phyloP scores from a whole-genome alignment of 2,113 vertebrate species.

The Cichladusa arquata region DNA sequence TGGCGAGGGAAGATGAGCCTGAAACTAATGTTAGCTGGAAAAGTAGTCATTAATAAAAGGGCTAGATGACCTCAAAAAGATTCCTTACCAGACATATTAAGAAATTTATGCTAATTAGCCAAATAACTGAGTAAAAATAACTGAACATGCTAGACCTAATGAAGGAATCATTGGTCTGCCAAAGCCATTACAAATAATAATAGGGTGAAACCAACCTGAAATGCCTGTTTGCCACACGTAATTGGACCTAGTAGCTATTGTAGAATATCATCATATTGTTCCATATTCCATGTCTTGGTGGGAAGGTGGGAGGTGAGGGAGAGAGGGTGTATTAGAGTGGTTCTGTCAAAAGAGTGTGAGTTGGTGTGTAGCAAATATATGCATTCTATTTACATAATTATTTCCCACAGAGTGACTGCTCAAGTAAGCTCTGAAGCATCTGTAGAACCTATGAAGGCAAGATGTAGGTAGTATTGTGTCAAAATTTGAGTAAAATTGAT shows the following conservation, averaged over 20 bases:
- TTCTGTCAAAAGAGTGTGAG: not conserved
- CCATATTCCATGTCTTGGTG: not conserved
- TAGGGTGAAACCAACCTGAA: not conserved
- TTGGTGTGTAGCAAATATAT: not conserved
- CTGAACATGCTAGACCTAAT: not conserved
- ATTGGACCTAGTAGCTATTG: not conserved
- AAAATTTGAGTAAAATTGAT: not conserved
- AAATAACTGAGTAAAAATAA: not conserved
- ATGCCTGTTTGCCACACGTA: not conserved
- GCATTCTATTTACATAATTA: not conserved
- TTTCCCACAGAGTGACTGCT: not conserved
- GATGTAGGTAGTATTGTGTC: not conserved
- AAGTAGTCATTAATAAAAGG: not conserved
- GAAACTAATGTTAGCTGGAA: not conserved
- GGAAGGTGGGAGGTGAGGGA: not conserved
- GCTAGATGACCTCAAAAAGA: not conserved
- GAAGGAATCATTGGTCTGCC: not conserved
- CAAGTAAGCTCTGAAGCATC: not conserved
- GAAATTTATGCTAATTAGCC: not conserved
- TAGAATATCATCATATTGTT: not conserved
- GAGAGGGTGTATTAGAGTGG: accelerated
- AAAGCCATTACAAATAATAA: not conserved
- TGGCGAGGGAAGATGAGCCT: not conserved
- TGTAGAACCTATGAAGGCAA: not conserved
- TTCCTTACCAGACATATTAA: not conserved